Evolutionary conservation across 2,797 vertebrate genomes (phyloP), one percentile per base, ranked within the genome.

Genomic region (Hipposideros larvatus): DNA sequence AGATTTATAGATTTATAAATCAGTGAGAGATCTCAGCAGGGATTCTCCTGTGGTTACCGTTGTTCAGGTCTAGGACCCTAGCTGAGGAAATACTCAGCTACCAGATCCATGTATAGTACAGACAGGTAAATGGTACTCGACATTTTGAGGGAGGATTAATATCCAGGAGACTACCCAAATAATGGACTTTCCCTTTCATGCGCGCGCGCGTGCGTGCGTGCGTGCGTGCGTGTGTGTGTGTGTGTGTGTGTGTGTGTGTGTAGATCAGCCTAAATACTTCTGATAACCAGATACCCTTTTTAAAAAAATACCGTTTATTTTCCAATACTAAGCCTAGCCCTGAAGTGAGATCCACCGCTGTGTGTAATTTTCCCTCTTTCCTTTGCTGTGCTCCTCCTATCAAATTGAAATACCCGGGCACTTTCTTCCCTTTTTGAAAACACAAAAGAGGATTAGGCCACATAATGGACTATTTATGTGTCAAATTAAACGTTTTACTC

Each of bases 381-480:
- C 0, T 31, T 90, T 97, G 82, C 71, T 93, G 34, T 92, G 96
- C 83, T 77, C 73, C 83, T 96, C 87, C 95, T 90, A 86, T 74
- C 94, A 95, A 92, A 90, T 79, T 98, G 87, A 98, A 97, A 96
- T 97, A 77, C 43, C 53, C 34, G 46, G 68, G 84, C 51, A 61
- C 91, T 97, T 96, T 92, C 83, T 97, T 97, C 84, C 84, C 93
- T 97, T 96, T 96, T 59, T 92, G 95, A 78, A 97, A 98, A 96
- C 61, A 98, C 97, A 97, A 97, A 98, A 97, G 96, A 97, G 96
- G 94, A 97, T 98, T 98, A 98, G 88, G 68, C 84, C 53, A 61
- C 97, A 85, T 96, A 98, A 97, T 94, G 96, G 97, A 97, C 96
- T 97, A 97, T 97, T 98, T 97, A 96, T 19, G 96, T 98, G 97